phyloP scores from a whole-genome alignment of 2,888 invertebrate genomes.

The Abrostola triplasia region DNA sequence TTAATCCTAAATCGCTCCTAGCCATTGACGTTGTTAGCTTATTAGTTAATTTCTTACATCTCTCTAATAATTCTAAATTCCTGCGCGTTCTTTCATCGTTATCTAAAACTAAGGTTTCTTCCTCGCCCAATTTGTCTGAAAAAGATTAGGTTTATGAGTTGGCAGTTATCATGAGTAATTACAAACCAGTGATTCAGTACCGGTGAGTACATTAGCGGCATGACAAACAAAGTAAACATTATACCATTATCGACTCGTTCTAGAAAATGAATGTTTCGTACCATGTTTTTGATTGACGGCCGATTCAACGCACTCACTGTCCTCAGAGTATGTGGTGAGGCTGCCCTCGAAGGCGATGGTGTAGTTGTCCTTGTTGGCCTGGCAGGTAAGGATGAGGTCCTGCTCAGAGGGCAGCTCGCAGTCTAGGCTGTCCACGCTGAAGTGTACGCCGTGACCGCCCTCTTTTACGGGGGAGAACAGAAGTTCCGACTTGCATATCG shows the following conservation, averaged over 20 bases:
- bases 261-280: slow-evolving; percentile 53
- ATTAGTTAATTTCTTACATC: slow-evolving; percentile 86
- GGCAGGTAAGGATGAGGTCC: slow-evolving; percentile 96
- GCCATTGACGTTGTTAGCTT: slow-evolving; percentile 93
- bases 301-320: slow-evolving; percentile 91
- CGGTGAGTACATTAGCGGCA: slow-evolving; percentile 49
- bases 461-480: slow-evolving; percentile 97
- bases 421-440: slow-evolving; percentile 97
- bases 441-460: slow-evolving; percentile 92
- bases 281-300: slow-evolving; percentile 87
- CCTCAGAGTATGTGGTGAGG: slow-evolving; percentile 94
- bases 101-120: slow-evolving; percentile 81
- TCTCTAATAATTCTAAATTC: slow-evolving; percentile 87
- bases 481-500: slow-evolving; percentile 96
- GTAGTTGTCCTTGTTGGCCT: slow-evolving; percentile 97
- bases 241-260: slow-evolving; percentile 58
- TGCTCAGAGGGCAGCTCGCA: slow-evolving; percentile 94
- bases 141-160: slow-evolving; percentile 62
- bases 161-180: slow-evolving; percentile 68
- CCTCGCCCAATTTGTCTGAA: slow-evolving; percentile 85
- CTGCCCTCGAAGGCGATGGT: slow-evolving; percentile 98
- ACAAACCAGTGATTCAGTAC: slow-evolving; percentile 65
- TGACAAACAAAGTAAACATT: slow-evolving; percentile 66
- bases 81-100: slow-evolving; percentile 88
- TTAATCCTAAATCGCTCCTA: slow-evolving; percentile 95